Evolutionary conservation across 2,888 invertebrate genomes (phyloP).

Genomic region (Meghimatium bilineatum): DNA sequence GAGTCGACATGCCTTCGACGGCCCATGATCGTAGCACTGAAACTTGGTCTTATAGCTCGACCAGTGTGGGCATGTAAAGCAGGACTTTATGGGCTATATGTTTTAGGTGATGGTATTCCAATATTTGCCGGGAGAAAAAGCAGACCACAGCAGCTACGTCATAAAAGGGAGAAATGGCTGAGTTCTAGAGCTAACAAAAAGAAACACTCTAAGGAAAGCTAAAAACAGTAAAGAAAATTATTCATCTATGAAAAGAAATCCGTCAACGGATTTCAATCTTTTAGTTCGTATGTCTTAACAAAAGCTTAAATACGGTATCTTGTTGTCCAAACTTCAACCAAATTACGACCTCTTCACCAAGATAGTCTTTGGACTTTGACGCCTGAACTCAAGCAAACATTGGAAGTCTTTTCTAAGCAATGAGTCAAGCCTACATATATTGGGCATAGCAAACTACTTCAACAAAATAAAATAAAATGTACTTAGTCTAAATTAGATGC

Average conservation of each 20-base stretch:
- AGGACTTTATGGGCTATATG: conserved; percentile 41
- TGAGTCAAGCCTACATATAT: too few species aligned
- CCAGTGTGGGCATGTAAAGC: conserved; percentile 43
- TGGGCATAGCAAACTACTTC: too few species aligned
- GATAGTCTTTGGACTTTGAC: background rate
- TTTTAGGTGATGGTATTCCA: conserved; percentile 40
- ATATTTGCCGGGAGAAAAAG: conserved; percentile 35
- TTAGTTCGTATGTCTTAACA: too few species aligned
- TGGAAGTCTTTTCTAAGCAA: too few species aligned
- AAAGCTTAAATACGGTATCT: too few species aligned
- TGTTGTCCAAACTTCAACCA: too few species aligned
- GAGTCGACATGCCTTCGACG: conserved; percentile 25
- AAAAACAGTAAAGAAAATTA: background rate
- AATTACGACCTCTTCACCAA: too few species aligned
- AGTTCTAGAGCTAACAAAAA: background rate
- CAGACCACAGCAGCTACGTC: background rate
- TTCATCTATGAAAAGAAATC: too few species aligned
- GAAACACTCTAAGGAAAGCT: background rate
- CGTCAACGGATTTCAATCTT: too few species aligned
- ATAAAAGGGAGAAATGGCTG: background rate
- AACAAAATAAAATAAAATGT: too few species aligned
- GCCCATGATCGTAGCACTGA: conserved; percentile 40
- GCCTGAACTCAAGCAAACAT: background rate
- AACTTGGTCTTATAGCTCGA: conserved; percentile 31
- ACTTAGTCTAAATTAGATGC: too few species aligned